Base-by-base conservation (phyloP, 2,113 vertebrate genomes). In the Prionailurus bengalensis region DNA sequence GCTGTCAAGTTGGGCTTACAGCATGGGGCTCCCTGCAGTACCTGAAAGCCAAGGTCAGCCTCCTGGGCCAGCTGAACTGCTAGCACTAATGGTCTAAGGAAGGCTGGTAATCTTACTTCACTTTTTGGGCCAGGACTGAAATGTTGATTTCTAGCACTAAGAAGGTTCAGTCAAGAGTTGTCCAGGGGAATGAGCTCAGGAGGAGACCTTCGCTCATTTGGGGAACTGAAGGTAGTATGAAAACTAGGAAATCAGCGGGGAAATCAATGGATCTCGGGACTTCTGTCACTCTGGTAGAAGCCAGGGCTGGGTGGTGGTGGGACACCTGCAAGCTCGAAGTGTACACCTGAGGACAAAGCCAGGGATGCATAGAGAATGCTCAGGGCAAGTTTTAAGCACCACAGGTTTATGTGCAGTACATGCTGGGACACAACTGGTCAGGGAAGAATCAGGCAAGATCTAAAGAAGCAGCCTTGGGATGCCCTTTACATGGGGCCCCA, bases 71-170 rank as follows among this genome's bases (percentile, higher is more conserved):
- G 15, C 13, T 9, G 7, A 89, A 17, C 33, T 55, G 15, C 68
- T 45, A 58, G 36, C 17, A 5, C 12, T 65, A 55, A 76, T 27
- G 70, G n/a, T 85, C 61, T 17, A 73, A 74, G 45, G 58, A 45
- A 45, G 33, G 17, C 33, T 73, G 19, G n/a, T 71, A 39, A 76
- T 29, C 55, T 73, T 48, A 15, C 25, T 84, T 63, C 8, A 39
- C 4, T 81, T 93, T 91, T 88, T 80, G 66, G 39, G 39, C 5
- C 1, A 74, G 31, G 29, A 39, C 58, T 88, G 17, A 79, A 93
- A 91, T 88, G 36, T 73, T 87, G 68, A 36, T 87, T 95, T 89
- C 51, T 89, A 76, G 42, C 11, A 78, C 42, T 79, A 87, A 61
- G 19, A 58, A 85, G 9, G 7, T 36, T 76, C 17, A 61, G 39